Base-by-base conservation (phyloP, 2,888 invertebrate genomes). In the Myopa testacea region DNA sequence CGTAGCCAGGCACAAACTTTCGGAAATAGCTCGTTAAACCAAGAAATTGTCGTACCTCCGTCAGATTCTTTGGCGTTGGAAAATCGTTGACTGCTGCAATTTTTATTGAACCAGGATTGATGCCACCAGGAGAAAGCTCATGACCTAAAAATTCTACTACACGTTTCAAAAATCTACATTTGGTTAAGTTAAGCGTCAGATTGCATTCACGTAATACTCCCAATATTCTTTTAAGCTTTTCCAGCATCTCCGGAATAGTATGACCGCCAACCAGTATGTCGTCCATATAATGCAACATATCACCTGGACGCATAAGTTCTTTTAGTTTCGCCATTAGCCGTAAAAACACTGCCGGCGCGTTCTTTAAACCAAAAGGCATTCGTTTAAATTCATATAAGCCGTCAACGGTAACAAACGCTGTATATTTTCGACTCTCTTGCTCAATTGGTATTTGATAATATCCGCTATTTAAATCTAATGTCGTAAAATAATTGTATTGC, bases 261-360 rank as follows among this genome's bases (percentile, higher is more conserved):
- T 78, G 68, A 45, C 75, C 58, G 6, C 76, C 76, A 40, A 79
- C 40, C 7, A 80, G 50, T 10, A 81, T 78, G 40, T 80, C 80
- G 50, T 81, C 80, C 81, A 81, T 81, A 65, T 81, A 81, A 68
- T 79, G 78, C 7, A 80, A 58, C 79, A 79, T 78, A 50, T 78
- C 76, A 5, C 63, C 76, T 7, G 34, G 45, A 10, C 34, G 4
- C 2, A 75, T 67, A 6, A 55, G 60, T 4, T 80, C 72, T n/a
- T 78, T 69, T 7, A 79, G n/a, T 50, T 78, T 73, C 10, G 74
- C 19, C 78, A 78, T 79, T 16, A 78, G 55, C 0, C 78, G 67
- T 52, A 78, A 77, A 19, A 80, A 80, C 6, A 71, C 78, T 14
- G 74, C 58, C 4, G 78, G 71, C 3, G 78, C 79, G 52, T 78